Percentiles rank a stretch among this genome's conserved stretches.
These are phyloP conservation scores for Cyclura pinguis DNA, from an alignment of 2,797 vertebrate species.

Conservation along the genomic window DNA sequence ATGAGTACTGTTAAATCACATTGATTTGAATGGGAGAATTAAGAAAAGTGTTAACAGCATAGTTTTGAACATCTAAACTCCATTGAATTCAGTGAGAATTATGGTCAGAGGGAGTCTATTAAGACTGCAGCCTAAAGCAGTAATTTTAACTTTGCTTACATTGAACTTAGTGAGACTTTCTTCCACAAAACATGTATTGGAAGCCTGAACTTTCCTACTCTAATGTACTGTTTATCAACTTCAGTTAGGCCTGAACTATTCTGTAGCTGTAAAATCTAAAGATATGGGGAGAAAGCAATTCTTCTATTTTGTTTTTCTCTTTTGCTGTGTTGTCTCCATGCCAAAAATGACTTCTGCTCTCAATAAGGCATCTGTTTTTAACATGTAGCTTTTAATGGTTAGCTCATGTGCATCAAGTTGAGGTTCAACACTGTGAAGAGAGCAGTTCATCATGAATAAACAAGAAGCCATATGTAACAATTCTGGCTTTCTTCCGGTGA, in stretches of 20 bases:
- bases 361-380: conserved; percentile 9
- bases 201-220: not conserved
- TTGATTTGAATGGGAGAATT: not conserved
- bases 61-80: not conserved
- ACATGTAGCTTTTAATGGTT: not conserved
- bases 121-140: not conserved
- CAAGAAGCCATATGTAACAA: not conserved
- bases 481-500: conserved; percentile 1
- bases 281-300: not conserved
- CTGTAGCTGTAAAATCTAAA: not conserved
- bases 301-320: not conserved
- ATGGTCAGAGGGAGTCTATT: too few relatives aligned
- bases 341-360: not conserved
- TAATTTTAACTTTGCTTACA: not conserved
- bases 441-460: not conserved
- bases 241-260: not conserved
- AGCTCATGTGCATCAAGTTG: not conserved
- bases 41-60: not conserved
- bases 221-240: not conserved
- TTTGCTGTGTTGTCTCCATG: conserved; percentile 2
- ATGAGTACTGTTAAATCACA: not conserved
- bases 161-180: not conserved
- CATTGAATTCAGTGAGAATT: not conserved
- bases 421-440: not conserved
- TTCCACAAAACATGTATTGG: not conserved